Evolutionary conservation across 2,888 invertebrate species (phyloP), one percentile per base, ranked within the genome.

Genomic region (Papilio gigon): DNA sequence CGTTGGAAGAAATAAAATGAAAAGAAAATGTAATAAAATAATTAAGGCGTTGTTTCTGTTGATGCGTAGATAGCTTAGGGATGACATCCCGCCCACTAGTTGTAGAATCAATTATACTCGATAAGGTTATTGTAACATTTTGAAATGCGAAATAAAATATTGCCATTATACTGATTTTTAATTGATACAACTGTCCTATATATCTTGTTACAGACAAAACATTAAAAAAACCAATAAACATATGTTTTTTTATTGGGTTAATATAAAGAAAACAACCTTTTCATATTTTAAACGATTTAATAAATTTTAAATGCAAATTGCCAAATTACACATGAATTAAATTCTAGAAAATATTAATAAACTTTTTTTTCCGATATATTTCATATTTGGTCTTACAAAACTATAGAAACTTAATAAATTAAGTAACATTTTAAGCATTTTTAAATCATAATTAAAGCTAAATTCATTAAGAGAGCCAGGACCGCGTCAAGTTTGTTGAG

Each of bases 141-240:
- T 78, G 78, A 85, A 84, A 86, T 77, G 87, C 86, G 85, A 85
- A 79, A 86, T 84, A 86, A 88, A 90, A 83, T 78, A 85, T 84
- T 87, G 85, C 87, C 83, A 83, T 79, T 76, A 74, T 73, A 63
- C 50, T 71, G 73, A 67, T 69, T 77, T 77, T 75, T 70, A 75
- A 76, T 70, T 65, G 12, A 12, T 42, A 17, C 22, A 22, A 44
- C 20, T 42, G n/a, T 17, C 17, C 71, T 9, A 72, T 70, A 17
- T 71, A 72, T 1, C 8, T 8, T 35, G 33, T 35, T 35, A 35
- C 33, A 35, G 33, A 11, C 33, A 35, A 35, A 8, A 35, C 33
- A 30, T 30, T n/a, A n/a, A n/a, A n/a, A n/a, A n/a, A n/a, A n/a
- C n/a, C n/a, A n/a, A n/a, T n/a, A n/a, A n/a, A n/a, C n/a, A n/a